These are phyloP conservation scores for Lynx canadensis DNA, from an alignment of 2,113 vertebrate species.

Conservation along the genomic window DNA sequence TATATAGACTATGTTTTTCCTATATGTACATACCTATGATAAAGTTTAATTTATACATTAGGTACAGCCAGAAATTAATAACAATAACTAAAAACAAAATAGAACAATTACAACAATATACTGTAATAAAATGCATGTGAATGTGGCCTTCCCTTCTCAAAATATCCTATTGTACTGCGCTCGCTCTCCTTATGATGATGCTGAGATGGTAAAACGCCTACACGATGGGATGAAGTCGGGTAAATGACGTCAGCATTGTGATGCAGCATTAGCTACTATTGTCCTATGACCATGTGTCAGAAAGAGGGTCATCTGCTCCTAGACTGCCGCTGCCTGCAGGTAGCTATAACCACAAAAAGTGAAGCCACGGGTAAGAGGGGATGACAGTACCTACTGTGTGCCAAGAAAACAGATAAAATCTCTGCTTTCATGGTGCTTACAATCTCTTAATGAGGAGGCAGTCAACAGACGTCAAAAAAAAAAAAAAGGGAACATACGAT, in stretches of 20 bases:
- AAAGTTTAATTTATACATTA: neutral
- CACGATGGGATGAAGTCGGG: neutral
- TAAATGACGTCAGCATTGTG: neutral
- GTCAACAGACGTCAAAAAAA: neutral
- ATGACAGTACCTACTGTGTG: neutral
- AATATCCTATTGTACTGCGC: neutral
- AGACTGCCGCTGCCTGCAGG: neutral
- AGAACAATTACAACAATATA: neutral
- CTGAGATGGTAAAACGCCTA: neutral
- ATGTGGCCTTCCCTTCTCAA: neutral
- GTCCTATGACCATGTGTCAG: neutral
- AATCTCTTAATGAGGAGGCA: neutral
- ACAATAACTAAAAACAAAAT: neutral
- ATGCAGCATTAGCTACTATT: neutral
- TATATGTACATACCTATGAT: neutral
- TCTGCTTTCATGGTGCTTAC: neutral
- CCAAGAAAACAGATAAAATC: neutral
- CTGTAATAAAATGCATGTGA: neutral
- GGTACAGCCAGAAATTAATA: neutral
- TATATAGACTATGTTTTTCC: neutral
- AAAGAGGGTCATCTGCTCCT: neutral
- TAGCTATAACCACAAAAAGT: neutral
- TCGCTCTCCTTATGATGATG: neutral
- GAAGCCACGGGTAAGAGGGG: neutral
- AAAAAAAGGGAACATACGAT: neutral